phyloP scores from a whole-genome alignment of 2,888 invertebrate species.

The Cheilosia urbana region DNA sequence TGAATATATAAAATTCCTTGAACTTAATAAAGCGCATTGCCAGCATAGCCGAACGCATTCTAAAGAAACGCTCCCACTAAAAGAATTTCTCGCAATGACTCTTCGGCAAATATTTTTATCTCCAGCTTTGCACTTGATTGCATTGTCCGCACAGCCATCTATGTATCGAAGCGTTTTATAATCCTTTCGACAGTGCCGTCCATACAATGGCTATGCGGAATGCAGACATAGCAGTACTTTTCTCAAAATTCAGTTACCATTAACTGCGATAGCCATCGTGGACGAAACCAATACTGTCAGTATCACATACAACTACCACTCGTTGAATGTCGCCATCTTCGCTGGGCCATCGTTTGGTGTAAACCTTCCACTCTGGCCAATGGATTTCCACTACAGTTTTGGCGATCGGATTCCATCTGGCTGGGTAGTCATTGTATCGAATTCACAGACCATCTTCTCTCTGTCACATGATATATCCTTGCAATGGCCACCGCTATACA shows the following conservation, averaged over 20 bases:
- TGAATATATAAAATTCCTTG: conserved; percentile 47
- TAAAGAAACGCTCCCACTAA: conserved; percentile 46
- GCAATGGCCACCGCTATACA: conserved; percentile 10
- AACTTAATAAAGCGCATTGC: conserved; percentile 69
- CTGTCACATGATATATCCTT: conserved; percentile 27
- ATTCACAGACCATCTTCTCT: conserved; percentile 48
- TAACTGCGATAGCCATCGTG: conserved; percentile 64
- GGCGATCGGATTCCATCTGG: conserved; percentile 44
- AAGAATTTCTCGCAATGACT: conserved; percentile 48
- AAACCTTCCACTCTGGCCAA: conserved; percentile 28
- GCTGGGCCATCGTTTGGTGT: conserved; percentile 2
- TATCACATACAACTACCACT: conserved; percentile 44
- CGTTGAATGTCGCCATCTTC: conserved; percentile 39
- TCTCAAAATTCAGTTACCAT: conserved; percentile 67
- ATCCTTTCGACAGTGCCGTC: conserved; percentile 38
- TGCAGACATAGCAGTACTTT: conserved; percentile 38
- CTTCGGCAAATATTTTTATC: conserved; percentile 64
- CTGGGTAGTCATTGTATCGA: conserved; percentile 44
- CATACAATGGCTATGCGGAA: conserved; percentile 11
- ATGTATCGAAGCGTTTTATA: conserved; percentile 72
- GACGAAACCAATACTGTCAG: conserved; percentile 36
- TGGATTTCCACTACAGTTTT: conserved; percentile 52
- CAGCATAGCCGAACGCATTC: conserved; percentile 55
- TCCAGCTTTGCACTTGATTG: conserved; percentile 74
- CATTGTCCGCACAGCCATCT: conserved; percentile 60